These are phyloP conservation scores for Acrobasis repandana DNA, from an alignment of 2,888 invertebrate species.

Conservation along the genomic window DNA sequence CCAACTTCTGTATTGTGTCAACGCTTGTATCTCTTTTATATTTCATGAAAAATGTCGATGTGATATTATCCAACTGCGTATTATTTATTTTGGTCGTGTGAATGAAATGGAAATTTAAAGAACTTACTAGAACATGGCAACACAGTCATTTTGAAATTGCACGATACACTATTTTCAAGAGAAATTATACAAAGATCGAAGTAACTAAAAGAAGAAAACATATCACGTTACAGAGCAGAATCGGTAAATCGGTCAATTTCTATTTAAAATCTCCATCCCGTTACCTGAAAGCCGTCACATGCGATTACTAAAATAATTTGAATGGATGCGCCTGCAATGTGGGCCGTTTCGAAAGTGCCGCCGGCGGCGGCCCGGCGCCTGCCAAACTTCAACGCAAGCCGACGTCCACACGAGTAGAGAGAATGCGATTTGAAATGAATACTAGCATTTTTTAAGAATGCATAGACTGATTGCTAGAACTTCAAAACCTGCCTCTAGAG, in stretches of 20 bases:
- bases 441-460: too few species aligned
- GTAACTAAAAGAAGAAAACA: not conserved
- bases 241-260: not conserved
- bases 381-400: slow-evolving; percentile 8
- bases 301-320: slow-evolving; percentile 15
- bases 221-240: not conserved
- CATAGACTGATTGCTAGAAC: too few species aligned
- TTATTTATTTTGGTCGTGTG: too few species aligned
- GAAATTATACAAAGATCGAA: not conserved
- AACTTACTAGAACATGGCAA: too few species aligned
- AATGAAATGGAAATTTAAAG: too few species aligned
- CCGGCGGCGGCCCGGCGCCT: slow-evolving; percentile 6
- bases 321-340: slow-evolving; percentile 2
- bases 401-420: not conserved
- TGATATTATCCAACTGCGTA: not conserved
- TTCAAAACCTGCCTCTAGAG: too few species aligned
- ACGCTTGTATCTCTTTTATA: not conserved
- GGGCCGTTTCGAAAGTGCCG: slow-evolving; percentile 15
- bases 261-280: not conserved
- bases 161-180: not conserved
- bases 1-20: not conserved
- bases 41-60: not conserved
- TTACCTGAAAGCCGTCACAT: slow-evolving; percentile 4
- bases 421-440: too few species aligned
- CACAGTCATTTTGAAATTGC: too few species aligned